These are phyloP conservation scores for Penaeus indicus DNA, from an alignment of 1,140 invertebrate genomes.

Conservation along the genomic window DNA sequence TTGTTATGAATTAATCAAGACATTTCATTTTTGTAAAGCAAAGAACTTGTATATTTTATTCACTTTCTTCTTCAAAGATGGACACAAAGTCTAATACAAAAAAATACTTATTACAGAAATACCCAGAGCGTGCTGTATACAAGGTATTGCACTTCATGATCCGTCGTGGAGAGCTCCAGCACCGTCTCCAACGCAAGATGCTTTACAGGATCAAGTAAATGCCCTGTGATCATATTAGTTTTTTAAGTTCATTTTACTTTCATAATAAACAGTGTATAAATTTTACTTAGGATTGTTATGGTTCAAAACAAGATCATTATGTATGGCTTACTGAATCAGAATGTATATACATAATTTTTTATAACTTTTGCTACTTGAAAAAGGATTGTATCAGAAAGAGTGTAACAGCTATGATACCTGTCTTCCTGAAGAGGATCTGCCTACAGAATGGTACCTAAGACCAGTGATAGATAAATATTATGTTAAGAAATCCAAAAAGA, in stretches of 20 bases:
- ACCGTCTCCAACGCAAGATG: constrained; percentile 97
- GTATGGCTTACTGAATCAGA: not conserved
- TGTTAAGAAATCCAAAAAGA: too few relatives aligned
- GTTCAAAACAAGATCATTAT: constrained; percentile 1
- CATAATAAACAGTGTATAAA: not conserved
- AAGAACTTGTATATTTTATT: not conserved
- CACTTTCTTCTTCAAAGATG: not conserved
- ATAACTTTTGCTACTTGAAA: too few relatives aligned
- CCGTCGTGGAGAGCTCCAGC: constrained; percentile 92
- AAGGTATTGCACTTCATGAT: constrained; percentile 97
- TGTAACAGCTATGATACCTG: too few relatives aligned
- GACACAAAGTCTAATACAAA: not conserved
- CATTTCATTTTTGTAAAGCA: not conserved
- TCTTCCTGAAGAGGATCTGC: too few relatives aligned
- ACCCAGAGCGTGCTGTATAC: constrained; percentile 86
- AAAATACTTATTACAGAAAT: constrained; percentile 77
- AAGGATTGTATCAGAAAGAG: too few relatives aligned
- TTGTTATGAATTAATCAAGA: not conserved
- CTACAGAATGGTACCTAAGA: too few relatives aligned
- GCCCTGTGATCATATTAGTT: not conserved
- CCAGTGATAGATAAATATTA: too few relatives aligned
- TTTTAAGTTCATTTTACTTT: not conserved
- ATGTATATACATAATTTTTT: not conserved
- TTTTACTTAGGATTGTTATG: not conserved
- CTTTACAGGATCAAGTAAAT: constrained; percentile 87